These are phyloP conservation scores for Synchiropus splendidus DNA, from an alignment of 2,113 vertebrate genomes.

Conservation along the genomic window DNA sequence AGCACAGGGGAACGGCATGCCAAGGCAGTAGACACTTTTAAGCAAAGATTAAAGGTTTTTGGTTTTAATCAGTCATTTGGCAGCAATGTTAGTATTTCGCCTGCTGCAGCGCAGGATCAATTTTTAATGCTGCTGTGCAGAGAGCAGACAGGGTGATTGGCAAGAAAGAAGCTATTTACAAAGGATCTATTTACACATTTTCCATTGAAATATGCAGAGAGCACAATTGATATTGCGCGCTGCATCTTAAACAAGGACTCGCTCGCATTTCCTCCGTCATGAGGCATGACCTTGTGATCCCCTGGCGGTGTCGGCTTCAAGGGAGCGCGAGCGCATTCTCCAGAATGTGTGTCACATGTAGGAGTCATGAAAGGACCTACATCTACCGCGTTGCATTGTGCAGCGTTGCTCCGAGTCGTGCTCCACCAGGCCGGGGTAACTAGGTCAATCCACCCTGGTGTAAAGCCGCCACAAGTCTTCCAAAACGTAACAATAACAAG, in stretches of 20 bases:
- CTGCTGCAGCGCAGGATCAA: slow-evolving; percentile 65
- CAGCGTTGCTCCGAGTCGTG: slow-evolving; percentile 38
- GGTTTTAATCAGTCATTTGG: slow-evolving; percentile 76
- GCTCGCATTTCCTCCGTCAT: slow-evolving; percentile 28
- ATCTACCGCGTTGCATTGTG: slow-evolving; percentile 53
- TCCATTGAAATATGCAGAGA: slow-evolving; percentile 59
- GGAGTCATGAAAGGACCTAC: slow-evolving; percentile 48
- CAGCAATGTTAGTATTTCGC: slow-evolving; percentile 71
- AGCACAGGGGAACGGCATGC: slow-evolving; percentile 57
- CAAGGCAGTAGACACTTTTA: slow-evolving; percentile 72
- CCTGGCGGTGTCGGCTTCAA: slow-evolving; percentile 35
- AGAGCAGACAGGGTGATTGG: slow-evolving; percentile 66
- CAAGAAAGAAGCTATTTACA: slow-evolving; percentile 70
- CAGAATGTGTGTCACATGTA: slow-evolving; percentile 40
- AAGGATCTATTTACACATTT: slow-evolving; percentile 72
- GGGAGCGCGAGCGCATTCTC: slow-evolving; percentile 13
- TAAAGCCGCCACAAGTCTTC: slow-evolving; percentile 21
- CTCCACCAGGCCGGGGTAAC: slow-evolving; percentile 47
- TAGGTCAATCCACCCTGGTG: slow-evolving; percentile 58
- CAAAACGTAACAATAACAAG: slow-evolving; percentile 7
- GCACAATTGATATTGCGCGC: slow-evolving; percentile 68
- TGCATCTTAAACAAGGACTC: slow-evolving; percentile 59
- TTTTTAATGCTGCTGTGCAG: slow-evolving; percentile 72
- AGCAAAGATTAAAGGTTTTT: slow-evolving; percentile 77
- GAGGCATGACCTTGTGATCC: slow-evolving; percentile 56